A percentile compares a stretch with the other conserved stretches of the same genome.
These are phyloP conservation scores for Oenanthe oenanthe DNA, from an alignment of 2,113 vertebrate species.

Conservation along the genomic window DNA sequence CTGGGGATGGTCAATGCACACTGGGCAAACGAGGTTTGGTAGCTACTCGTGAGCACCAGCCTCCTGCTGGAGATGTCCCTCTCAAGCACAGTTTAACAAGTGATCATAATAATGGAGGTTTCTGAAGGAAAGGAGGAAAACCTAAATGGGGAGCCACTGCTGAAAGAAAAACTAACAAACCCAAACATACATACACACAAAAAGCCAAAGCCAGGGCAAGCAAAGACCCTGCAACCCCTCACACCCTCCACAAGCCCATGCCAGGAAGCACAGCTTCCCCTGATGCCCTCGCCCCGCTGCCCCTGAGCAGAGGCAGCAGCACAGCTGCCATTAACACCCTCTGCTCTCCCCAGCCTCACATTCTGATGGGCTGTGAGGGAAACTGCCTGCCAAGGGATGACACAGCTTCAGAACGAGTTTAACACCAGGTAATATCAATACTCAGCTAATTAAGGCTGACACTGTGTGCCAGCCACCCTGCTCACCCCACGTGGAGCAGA, in stretches of 20 bases:
- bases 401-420: background rate
- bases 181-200: background rate
- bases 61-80: background rate
- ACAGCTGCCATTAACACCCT: background rate
- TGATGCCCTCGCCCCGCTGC: fast-evolving
- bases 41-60: too few species aligned
- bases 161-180: background rate
- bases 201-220: background rate
- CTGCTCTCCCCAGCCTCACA: background rate
- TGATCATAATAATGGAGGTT: background rate
- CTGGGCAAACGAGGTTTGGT: background rate
- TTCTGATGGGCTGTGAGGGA: background rate
- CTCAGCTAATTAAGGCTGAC: background rate
- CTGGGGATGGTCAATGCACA: background rate
- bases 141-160: background rate
- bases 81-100: background rate
- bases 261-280: background rate
- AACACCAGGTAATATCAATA: background rate
- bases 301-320: background rate
- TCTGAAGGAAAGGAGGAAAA: background rate
- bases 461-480: background rate
- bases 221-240: background rate
- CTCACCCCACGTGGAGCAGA: fast-evolving
- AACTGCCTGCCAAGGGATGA: background rate
- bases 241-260: fast-evolving